Conservation (phyloP, 1,140 invertebrate genomes). For the Cotesia typhae region DNA sequence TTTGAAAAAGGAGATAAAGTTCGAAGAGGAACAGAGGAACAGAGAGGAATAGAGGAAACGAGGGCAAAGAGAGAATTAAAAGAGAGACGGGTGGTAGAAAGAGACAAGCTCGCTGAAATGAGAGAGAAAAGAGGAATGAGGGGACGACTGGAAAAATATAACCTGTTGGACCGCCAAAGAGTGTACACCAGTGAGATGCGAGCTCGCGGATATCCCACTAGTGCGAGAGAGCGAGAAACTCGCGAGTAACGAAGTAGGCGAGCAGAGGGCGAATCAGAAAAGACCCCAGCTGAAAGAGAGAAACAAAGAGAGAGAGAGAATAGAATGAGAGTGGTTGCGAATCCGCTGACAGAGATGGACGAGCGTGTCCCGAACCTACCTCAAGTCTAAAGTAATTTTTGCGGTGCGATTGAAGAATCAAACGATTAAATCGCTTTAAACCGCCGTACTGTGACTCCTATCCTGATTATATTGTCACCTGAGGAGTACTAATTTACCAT, state of each 20-base stretch:
- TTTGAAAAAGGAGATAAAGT: slow-evolving; percentile 37
- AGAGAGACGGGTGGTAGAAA: slow-evolving; percentile 36
- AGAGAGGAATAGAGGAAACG: slow-evolving; percentile 30
- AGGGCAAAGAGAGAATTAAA: slow-evolving; percentile 38
- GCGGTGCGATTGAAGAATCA: slow-evolving; percentile 49
- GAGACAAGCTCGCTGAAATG: background rate
- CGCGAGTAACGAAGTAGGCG: slow-evolving; percentile 39
- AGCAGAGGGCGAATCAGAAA: slow-evolving; percentile 28
- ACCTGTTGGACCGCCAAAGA: slow-evolving; percentile 63
- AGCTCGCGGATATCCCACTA: slow-evolving; percentile 32
- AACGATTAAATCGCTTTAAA: slow-evolving; percentile 57
- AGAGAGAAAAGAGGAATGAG: slow-evolving; percentile 13
- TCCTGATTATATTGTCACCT: slow-evolving; percentile 8
- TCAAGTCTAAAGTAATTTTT: slow-evolving; percentile 60
- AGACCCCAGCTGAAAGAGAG: slow-evolving; percentile 16
- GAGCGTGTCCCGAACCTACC: slow-evolving; percentile 58
- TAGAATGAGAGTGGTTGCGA: slow-evolving; percentile 10
- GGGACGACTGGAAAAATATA: slow-evolving; percentile 59
- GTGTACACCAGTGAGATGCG: slow-evolving; percentile 34
- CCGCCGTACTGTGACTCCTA: slow-evolving; percentile 3
- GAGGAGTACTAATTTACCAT: background rate
- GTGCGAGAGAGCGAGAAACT: slow-evolving; percentile 44
- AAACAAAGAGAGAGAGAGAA: slow-evolving; percentile 24
- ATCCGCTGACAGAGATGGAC: slow-evolving; percentile 27
- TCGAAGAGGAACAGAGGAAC: slow-evolving; percentile 21